phyloP scores from a whole-genome alignment of 2,797 vertebrate species.

The Synaphobranchus kaupii region DNA sequence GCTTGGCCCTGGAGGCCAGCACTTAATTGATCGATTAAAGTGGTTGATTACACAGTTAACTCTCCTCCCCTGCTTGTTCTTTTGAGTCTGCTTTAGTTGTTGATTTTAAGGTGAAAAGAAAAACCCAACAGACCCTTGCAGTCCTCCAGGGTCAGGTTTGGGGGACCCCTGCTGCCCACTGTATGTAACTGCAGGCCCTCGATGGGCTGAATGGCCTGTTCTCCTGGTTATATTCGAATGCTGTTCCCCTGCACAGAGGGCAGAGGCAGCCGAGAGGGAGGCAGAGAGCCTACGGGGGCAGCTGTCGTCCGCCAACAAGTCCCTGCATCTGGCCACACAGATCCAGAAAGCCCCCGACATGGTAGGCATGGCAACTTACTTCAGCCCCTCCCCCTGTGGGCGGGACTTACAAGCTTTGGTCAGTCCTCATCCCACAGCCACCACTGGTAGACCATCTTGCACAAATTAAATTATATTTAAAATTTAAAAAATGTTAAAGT shows the following conservation, averaged over 20 bases:
- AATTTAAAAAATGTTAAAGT: no score
- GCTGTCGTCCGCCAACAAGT: slow-evolving; percentile 82
- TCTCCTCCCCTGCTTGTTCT: no score
- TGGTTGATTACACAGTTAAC: no score
- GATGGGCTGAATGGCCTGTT: background rate
- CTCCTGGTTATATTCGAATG: background rate
- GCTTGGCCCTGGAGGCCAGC: background rate
- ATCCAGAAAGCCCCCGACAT: slow-evolving; percentile 82
- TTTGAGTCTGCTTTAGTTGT: no score
- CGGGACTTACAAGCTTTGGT: background rate
- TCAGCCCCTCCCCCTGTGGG: background rate
- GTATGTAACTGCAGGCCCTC: background rate
- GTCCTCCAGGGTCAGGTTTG: background rate
- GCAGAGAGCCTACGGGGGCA: slow-evolving; percentile 83
- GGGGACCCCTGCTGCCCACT: background rate
- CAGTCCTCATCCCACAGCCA: background rate
- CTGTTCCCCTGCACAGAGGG: slow-evolving; percentile 73
- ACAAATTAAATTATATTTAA: no score
- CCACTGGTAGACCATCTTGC: no score
- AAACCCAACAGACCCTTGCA: no score
- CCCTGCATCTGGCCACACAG: slow-evolving; percentile 80
- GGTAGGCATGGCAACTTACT: slow-evolving; percentile 65
- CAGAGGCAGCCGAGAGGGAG: slow-evolving; percentile 85
- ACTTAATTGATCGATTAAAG: background rate
- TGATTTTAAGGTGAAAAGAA: no score